Conservation (phyloP, 2,888 invertebrate genomes). For the Drosophila anomalata region DNA sequence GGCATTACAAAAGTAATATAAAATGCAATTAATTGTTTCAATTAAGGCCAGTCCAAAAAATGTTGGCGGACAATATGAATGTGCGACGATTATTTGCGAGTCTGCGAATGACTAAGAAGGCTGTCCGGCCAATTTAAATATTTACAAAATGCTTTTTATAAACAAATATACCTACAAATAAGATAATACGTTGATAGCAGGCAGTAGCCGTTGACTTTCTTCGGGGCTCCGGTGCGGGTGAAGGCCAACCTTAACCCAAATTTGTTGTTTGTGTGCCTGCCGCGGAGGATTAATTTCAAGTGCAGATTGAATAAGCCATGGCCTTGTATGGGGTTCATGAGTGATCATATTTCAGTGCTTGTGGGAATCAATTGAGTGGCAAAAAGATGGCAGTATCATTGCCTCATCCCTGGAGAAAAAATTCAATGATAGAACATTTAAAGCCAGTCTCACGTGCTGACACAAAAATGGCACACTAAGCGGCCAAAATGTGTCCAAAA, state of each 20-base stretch:
- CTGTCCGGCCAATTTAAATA: constrained; percentile 27
- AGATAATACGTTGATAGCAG: constrained; percentile 49
- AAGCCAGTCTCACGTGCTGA: constrained; percentile 30
- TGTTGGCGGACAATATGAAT: constrained; percentile 25
- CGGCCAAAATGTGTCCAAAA: constrained; percentile 17
- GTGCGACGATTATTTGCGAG: constrained; percentile 23
- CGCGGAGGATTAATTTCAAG: constrained; percentile 69
- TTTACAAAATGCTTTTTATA: constrained; percentile 37
- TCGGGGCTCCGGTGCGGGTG: constrained; percentile 19
- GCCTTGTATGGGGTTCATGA: constrained; percentile 17
- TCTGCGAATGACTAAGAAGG: constrained; percentile 33
- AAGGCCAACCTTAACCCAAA: constrained; percentile 70
- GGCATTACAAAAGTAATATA: constrained; percentile 38
- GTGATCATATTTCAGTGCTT: constrained; percentile 1
- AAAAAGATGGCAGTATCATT: neutral
- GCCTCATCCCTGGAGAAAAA: neutral
- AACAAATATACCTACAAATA: constrained; percentile 21
- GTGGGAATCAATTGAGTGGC: neutral
- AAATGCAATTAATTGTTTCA: constrained; percentile 51
- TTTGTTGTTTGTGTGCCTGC: constrained; percentile 27
- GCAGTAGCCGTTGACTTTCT: constrained; percentile 55
- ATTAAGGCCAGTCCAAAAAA: constrained; percentile 46
- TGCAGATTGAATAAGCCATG: constrained; percentile 36
- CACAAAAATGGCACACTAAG: constrained; percentile 15
- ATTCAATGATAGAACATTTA: constrained; percentile 2